Percentiles rank a stretch among this genome's conserved stretches.
These are phyloP conservation scores for Pseudocheirus occidentalis DNA, from an alignment of 2,797 vertebrate species.

Conservation along the genomic window DNA sequence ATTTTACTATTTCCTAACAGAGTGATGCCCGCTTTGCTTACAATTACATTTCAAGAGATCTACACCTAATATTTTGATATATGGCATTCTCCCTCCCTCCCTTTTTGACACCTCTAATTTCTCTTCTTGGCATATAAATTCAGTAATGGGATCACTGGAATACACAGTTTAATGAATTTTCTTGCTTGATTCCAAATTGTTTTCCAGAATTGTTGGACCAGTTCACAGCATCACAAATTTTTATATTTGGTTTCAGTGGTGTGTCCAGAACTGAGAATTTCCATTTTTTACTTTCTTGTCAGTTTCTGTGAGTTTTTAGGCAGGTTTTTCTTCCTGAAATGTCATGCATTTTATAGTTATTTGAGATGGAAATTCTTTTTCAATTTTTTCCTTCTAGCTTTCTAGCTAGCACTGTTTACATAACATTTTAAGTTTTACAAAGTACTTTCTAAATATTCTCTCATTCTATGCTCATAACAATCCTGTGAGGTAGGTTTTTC, in stretches of 20 bases:
- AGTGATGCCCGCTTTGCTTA: no score
- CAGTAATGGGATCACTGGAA: no score
- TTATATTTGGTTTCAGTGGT: background rate
- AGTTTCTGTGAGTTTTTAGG: background rate
- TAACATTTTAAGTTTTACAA: background rate
- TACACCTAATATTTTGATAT: no score
- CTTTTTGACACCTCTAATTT: no score
- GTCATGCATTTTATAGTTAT: background rate
- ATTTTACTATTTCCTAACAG: no score
- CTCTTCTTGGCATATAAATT: no score
- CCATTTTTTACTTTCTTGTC: background rate
- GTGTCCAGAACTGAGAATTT: background rate
- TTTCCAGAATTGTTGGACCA: background rate
- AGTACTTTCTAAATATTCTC: background rate
- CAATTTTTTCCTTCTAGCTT: background rate
- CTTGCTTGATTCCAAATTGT: background rate
- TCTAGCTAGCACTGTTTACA: background rate
- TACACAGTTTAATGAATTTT: background rate
- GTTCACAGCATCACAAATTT: background rate
- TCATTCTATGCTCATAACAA: background rate
- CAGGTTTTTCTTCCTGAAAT: background rate
- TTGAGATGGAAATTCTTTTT: background rate
- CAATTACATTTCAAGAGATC: no score
- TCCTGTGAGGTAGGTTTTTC: background rate
- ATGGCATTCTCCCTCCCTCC: no score